Base-by-base conservation (phyloP, 2,797 vertebrate genomes). In the Octomys mimax region DNA sequence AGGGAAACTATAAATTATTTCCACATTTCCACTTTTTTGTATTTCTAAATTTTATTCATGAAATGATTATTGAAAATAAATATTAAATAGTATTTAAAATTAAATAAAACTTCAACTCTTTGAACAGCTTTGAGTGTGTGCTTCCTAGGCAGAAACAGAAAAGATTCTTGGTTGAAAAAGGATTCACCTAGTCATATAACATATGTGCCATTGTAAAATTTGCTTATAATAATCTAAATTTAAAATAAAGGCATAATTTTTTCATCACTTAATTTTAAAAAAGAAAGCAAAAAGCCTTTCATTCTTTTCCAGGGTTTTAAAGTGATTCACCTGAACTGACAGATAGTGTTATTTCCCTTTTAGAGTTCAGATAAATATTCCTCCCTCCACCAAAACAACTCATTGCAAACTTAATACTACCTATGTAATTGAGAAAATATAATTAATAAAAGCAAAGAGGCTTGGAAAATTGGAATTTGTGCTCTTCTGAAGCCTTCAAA, bases 391-490 rank as follows among this genome's bases (percentile, higher is more conserved):
- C 24, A 79, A 88, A 90, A 49, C 64, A 80, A 92, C 54, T 92
- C 54, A 82, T 49, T 92, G 70, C 10, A 84, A 94, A 78, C 6
- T 62, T 57, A 79, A 42, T 61, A 62, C 5, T 21, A 39, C 6
- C 68, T 73, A 21, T 90, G 68, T 90, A 94, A 94, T n/a, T 85
- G 78, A 87, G 68, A 62, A 89, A 39, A 12, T 92, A 46, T 97
- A 96, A 96, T 92, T 92, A 96, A 82, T 87, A 66, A 73, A 61
- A 88, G n/a, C 62, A 79, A 22, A 83, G 19, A 26, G n/a, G n/a
- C 24, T 80, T 92, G 78, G 90, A 5, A 83, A 91, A 91, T 42
- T 86, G 49, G 22, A 94, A 89, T 89, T 42, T 62, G 28, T 95
- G 24, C 49, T 81, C 66, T 57, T 85, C 28, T 91, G 28, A 78